Evolutionary conservation across 2,797 vertebrate species (phyloP).

Genomic region (Tokudaia muenninki): DNA sequence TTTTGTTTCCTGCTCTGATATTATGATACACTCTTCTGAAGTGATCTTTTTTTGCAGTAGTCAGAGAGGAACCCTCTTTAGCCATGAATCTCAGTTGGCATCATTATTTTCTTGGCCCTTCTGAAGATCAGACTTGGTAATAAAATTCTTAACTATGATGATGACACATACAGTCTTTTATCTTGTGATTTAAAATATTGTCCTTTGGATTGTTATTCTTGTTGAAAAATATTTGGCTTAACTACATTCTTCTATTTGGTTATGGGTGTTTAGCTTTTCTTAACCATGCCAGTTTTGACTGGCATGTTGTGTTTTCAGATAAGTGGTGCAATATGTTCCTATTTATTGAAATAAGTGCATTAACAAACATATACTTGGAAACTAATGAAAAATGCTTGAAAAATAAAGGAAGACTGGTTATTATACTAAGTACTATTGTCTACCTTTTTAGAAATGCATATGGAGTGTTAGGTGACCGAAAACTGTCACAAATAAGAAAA

Average conservation of each 20-base stretch:
- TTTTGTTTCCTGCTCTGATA: constrained; percentile 21
- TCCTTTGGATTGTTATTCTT: constrained; percentile 57
- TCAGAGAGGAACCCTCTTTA: background rate
- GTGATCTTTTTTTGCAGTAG: constrained; percentile 1
- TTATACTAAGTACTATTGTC: constrained; percentile 9
- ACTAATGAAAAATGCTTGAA: constrained; percentile 35
- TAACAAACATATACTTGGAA: constrained; percentile 44
- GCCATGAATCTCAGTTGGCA: constrained; percentile 55
- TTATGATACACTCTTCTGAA: background rate
- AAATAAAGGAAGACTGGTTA: constrained; percentile 37
- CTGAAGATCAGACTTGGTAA: constrained; percentile 49
- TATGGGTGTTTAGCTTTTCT: constrained; percentile 57
- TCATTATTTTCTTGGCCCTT: constrained; percentile 75
- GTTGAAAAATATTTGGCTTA: constrained; percentile 62
- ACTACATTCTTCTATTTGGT: constrained; percentile 41
- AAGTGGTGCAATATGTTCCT: constrained; percentile 29
- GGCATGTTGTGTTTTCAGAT: constrained; percentile 63
- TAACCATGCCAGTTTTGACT: constrained; percentile 63
- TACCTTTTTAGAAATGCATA: background rate
- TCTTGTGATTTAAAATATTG: background rate
- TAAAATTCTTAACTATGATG: constrained; percentile 69
- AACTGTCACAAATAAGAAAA: background rate
- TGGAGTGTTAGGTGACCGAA: constrained; percentile 25
- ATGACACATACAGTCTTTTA: constrained; percentile 60
- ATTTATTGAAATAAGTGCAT: constrained; percentile 65